Percentiles rank a stretch among this genome's conserved stretches.
phyloP scores from a whole-genome alignment of 2,888 invertebrate genomes.

The Mimas tiliae region DNA sequence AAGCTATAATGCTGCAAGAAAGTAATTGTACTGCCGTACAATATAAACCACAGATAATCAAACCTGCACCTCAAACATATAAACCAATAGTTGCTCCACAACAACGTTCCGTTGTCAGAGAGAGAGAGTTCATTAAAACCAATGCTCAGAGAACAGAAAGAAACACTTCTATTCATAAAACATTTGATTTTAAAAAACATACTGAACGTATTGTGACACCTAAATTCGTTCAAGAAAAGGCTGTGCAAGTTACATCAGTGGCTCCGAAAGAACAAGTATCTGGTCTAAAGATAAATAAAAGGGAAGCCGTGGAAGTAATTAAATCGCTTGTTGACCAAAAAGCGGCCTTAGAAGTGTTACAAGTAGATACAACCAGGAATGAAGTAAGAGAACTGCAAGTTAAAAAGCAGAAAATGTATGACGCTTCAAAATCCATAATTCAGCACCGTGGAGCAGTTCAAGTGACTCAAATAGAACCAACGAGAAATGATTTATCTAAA shows the following conservation, averaged over 20 bases:
- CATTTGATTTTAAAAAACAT: slow-evolving; percentile 42
- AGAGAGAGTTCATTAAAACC: slow-evolving; percentile 19
- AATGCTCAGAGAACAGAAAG: slow-evolving; percentile 45
- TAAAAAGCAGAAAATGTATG: slow-evolving; percentile 32
- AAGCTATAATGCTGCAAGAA: slow-evolving; percentile 37
- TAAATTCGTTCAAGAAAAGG: slow-evolving; percentile 26
- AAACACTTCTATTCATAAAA: slow-evolving; percentile 41
- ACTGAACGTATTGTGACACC: slow-evolving; percentile 38
- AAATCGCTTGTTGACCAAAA: slow-evolving; percentile 22
- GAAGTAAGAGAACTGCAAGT: slow-evolving; percentile 32
- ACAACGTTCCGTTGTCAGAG: neutral
- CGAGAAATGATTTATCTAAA: slow-evolving; percentile 25
- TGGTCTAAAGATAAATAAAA: slow-evolving; percentile 3
- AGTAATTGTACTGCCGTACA: slow-evolving; percentile 37
- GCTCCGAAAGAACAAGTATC: slow-evolving; percentile 3
- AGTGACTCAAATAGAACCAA: slow-evolving; percentile 39
- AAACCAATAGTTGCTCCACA: slow-evolving; percentile 17
- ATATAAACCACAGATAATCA: slow-evolving; percentile 36
- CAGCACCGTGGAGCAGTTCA: slow-evolving; percentile 38
- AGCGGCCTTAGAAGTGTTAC: slow-evolving; percentile 33
- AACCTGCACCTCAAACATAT: slow-evolving; percentile 39
- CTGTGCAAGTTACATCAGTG: slow-evolving; percentile 12
- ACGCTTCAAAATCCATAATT: slow-evolving; percentile 30
- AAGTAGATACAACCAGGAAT: slow-evolving; percentile 43
- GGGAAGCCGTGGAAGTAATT: slow-evolving; percentile 11